Evolutionary conservation across 2,888 invertebrate genomes (phyloP).

Genomic region (Eucera pruinosa): DNA sequence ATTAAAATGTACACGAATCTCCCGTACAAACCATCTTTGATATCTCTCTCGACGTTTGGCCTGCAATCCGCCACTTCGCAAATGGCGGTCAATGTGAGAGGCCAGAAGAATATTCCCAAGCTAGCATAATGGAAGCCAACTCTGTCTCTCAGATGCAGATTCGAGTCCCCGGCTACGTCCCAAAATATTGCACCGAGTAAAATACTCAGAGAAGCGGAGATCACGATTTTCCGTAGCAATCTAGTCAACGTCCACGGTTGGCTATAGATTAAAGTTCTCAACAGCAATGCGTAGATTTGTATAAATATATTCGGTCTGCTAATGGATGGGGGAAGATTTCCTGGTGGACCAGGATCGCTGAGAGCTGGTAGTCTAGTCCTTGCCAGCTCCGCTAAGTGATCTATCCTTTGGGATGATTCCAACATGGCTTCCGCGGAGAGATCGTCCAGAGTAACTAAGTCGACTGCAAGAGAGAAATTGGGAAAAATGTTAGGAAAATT

Average conservation of each 20-base stretch:
- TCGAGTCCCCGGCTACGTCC: constrained; percentile 92
- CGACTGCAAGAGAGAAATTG: constrained; percentile 87
- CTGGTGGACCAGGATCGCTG: constrained; percentile 91
- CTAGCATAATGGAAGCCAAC: constrained; percentile 95
- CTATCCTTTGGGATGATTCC: constrained; percentile 97
- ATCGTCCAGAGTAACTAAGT: constrained; percentile 96
- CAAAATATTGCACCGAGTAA: constrained; percentile 95
- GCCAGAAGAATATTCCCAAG: constrained; percentile 92
- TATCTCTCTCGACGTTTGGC: constrained; percentile 90
- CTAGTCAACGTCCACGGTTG: constrained; percentile 93
- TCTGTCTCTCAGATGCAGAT: constrained; percentile 90
- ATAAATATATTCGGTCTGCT: constrained; percentile 88
- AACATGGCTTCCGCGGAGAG: constrained; percentile 97
- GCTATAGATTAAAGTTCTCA: constrained; percentile 90
- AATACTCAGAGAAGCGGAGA: constrained; percentile 93
- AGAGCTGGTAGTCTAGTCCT: constrained; percentile 88
- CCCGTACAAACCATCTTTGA: constrained; percentile 92
- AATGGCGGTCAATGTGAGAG: constrained; percentile 85
- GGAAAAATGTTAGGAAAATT: no score
- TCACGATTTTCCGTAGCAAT: constrained; percentile 91
- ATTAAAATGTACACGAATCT: constrained; percentile 91
- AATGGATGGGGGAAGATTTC: constrained; percentile 89
- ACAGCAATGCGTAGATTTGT: constrained; percentile 89
- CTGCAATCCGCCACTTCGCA: constrained; percentile 84
- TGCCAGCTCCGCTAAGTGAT: constrained; percentile 94